These are phyloP conservation scores for Plagodis dolabraria DNA, from an alignment of 2,888 invertebrate genomes.

Conservation along the genomic window DNA sequence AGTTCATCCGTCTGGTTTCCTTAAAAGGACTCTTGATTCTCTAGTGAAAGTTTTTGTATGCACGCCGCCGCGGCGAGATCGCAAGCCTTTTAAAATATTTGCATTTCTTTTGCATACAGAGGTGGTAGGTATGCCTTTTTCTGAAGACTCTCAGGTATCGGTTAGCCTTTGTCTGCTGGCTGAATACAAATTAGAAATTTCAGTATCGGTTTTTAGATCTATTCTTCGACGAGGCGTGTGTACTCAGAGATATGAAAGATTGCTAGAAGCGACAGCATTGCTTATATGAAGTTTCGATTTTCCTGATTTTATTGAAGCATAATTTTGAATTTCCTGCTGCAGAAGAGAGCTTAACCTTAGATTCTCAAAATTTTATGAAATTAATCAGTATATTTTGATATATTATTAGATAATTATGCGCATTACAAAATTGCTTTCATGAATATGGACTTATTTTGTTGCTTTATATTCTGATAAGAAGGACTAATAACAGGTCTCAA, in stretches of 20 bases:
- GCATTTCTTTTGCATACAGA: constrained; percentile 70
- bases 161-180: constrained; percentile 33
- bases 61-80: constrained; percentile 41
- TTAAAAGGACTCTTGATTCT: constrained; percentile 74
- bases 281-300: no score
- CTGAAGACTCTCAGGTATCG: constrained; percentile 49
- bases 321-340: no score
- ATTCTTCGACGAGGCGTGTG: constrained; percentile 1
- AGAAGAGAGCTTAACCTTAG: no score
- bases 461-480: no score
- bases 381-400: no score
- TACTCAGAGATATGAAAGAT: no score
- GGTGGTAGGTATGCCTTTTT: constrained; percentile 49
- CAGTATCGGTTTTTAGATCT: constrained; percentile 13
- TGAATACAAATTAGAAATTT: constrained; percentile 44
- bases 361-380: no score
- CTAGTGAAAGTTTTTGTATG: constrained; percentile 77
- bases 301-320: no score
- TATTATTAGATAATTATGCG: no score
- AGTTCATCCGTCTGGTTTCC: constrained; percentile 65
- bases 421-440: no score
- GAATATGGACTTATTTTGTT: no score
- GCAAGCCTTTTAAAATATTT: constrained; percentile 70
- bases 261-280: neutral
- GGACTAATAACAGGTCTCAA: no score